Base-by-base conservation (phyloP, 2,888 invertebrate species). In the Cheilosia grossa region DNA sequence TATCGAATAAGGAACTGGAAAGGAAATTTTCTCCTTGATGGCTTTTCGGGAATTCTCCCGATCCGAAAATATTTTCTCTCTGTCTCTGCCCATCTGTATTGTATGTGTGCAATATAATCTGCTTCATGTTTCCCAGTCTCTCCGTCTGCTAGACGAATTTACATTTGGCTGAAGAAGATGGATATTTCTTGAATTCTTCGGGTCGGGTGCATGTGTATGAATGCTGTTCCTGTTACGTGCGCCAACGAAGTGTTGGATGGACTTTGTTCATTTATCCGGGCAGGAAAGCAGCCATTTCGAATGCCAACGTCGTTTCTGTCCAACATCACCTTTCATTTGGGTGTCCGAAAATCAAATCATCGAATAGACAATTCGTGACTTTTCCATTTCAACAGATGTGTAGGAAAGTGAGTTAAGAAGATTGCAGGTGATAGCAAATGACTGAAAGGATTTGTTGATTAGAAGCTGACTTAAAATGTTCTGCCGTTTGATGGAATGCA, bases 1-100 rank as follows among this genome's bases (percentile, higher is more conserved):
- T 49, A 63, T 74, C 63, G 67, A 53, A 67, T 63, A 67, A 74
- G 73, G 40, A 67, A 78, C 56, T 67, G 33, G 51, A 69, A 79
- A 54, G 49, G 56, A 67, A 56, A 82, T 82, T 64, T 82, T 79
- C 73, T 79, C 73, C 67, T 67, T 64, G 63, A 83, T 83, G 69
- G 61, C 54, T 73, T 82, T 79, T 73, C 44, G 44, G 42, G 61
- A 67, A 63, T 78, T 82, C 58, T 51, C 61, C 47, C 56, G 13
- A 42, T 79, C 17, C 40, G 79, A 73, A 82, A 56, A 56, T 79
- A 75, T 67, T 67, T 79, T 51, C 58, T 33, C 67, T 64, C 42
- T 77, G n/a, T 49, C 56, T 49, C 47, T 69, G 10, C 37, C 27
- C 33, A 30, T 37, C 21, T 54, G 47, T 49, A 51, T 56, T 63